phyloP scores from a whole-genome alignment of 2,797 vertebrate genomes.

The Poeciliopsis infans region DNA sequence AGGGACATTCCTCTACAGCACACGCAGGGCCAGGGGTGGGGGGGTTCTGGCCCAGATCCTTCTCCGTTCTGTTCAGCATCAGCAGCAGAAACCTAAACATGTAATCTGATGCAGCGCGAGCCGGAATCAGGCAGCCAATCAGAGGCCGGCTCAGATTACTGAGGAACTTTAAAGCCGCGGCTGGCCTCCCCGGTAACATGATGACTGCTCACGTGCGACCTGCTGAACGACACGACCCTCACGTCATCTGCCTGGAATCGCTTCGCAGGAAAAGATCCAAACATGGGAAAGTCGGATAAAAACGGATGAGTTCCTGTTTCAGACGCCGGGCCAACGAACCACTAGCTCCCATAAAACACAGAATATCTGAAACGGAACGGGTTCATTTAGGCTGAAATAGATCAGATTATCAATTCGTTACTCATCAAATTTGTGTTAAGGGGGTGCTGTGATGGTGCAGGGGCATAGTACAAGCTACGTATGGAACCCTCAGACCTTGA shows the following conservation, averaged over 20 bases:
- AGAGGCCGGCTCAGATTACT: background rate
- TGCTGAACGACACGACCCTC: background rate
- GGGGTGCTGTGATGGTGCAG: too few species aligned
- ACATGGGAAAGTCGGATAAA: background rate
- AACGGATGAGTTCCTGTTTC: background rate
- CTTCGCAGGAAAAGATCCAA: background rate
- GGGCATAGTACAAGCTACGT: too few species aligned
- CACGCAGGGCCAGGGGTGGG: background rate
- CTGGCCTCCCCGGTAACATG: background rate
- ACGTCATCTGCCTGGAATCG: background rate
- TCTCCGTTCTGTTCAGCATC: background rate
- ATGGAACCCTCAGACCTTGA: too few species aligned
- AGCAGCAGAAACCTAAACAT: background rate
- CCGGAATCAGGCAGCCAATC: background rate
- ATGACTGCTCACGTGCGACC: background rate
- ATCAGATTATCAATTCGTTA: too few species aligned
- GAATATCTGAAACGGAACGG: too few species aligned
- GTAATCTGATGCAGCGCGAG: background rate
- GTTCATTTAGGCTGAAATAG: too few species aligned
- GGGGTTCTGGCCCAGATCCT: background rate
- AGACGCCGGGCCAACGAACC: background rate
- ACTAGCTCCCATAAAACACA: too few species aligned
- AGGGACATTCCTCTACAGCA: slow-evolving; percentile 2
- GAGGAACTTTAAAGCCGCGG: background rate
- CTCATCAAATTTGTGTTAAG: too few species aligned